These are phyloP conservation scores for Pachycephala philippinensis DNA, from an alignment of 2,113 vertebrate species.

Conservation along the genomic window DNA sequence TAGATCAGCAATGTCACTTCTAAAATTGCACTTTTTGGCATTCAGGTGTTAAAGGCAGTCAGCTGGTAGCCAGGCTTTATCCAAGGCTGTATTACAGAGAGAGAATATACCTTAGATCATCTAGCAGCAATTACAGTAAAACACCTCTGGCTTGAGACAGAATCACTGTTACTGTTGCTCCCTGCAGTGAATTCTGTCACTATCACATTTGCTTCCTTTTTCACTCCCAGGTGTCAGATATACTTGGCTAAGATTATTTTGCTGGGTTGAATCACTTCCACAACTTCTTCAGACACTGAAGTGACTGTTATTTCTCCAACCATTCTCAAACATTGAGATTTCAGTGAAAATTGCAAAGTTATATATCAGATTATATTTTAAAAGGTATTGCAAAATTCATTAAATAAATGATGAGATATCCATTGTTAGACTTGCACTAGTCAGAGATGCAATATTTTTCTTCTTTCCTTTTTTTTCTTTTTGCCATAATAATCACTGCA, in stretches of 20 bases:
- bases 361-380: background rate
- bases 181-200: conserved; percentile 14
- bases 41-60: conserved; percentile 24
- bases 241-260: conserved; percentile 9
- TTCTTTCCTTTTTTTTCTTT: background rate
- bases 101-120: conserved; percentile 31
- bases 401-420: background rate
- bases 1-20: conserved; percentile 47
- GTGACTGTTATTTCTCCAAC: background rate
- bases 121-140: conserved; percentile 52
- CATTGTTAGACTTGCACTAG: background rate
- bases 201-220: background rate
- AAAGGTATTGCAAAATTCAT: background rate
- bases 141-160: background rate
- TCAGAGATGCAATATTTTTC: background rate
- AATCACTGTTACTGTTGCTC: conserved; percentile 7
- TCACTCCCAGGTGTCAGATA: background rate
- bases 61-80: conserved; percentile 23
- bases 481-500: background rate
- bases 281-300: background rate
- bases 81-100: background rate
- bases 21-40: conserved; percentile 45
- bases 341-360: background rate
- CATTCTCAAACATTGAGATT: background rate
- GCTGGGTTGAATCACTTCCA: background rate